phyloP scores from a whole-genome alignment of 37 sponge, comb jelly and placozoan genomes.

The Eunapius fragilis region DNA sequence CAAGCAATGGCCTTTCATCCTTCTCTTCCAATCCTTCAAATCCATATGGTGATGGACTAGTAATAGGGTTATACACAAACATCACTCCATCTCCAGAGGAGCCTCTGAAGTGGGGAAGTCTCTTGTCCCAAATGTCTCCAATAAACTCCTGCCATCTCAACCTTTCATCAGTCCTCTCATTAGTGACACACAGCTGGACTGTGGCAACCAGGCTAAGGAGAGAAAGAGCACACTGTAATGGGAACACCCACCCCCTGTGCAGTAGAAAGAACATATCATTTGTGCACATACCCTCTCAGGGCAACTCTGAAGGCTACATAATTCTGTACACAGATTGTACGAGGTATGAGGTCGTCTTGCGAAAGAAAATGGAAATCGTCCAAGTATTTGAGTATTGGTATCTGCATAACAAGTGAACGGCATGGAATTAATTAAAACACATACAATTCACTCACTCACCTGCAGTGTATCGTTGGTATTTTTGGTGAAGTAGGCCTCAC shows the following conservation, averaged over 20 bases:
- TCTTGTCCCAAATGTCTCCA: conserved; percentile 40
- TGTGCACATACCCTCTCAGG: conserved; percentile 36
- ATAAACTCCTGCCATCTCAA: conserved; percentile 62
- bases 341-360: conserved; percentile 26
- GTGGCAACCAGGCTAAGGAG: not conserved
- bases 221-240: not conserved
- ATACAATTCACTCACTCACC: not conserved
- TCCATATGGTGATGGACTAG: too few species aligned
- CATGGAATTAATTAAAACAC: not conserved
- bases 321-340: conserved; percentile 30
- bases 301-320: conserved; percentile 43
- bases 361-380: not conserved
- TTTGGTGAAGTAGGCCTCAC: conserved; percentile 33
- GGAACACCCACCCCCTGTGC: not conserved
- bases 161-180: not conserved
- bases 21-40: not conserved
- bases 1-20: not conserved
- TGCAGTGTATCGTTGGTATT: conserved; percentile 22
- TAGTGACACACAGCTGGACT: conserved; percentile 10
- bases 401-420: conserved; percentile 1
- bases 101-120: conserved; percentile 25
- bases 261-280: too few species aligned
- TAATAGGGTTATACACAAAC: not conserved
- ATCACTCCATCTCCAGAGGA: not conserved
- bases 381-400: conserved; percentile 22